Evolutionary conservation across 1,140 invertebrate species (phyloP), one percentile per base, ranked within the genome.

Genomic region (Papilio machaon): DNA sequence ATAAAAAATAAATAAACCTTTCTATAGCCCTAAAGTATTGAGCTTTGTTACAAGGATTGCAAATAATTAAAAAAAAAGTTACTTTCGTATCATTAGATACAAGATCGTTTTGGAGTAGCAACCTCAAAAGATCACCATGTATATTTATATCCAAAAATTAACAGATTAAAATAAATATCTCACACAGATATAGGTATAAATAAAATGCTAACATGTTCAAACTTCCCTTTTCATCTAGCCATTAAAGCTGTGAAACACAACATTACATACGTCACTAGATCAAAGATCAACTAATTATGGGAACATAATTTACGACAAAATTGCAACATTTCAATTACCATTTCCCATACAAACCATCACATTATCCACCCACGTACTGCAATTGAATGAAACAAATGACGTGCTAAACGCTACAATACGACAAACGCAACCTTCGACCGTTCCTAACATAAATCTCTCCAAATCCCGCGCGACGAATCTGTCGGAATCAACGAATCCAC

Each of bases 1-100:
- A 87, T 91, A 88, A 90, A 90, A 89, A 90, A 90, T 88, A 90
- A 90, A 91, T 90, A 90, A 85, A 88, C 84, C 85, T 43, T 80
- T 79, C 79, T 83, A 82, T 80, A 64, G 23, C 84, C 84, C 81
- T 67, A 79, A 85, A 88, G 85, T 89, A 87, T 86, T 80, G 30
- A 30, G 79, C 54, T 86, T 88, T 88, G 82, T 90, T 78, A 82
- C 54, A 73, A 7, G 80, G 49, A 80, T 80, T 82, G 15, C 54
- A 77, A 76, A 81, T 46, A 70, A 17, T 64, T 74, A 81, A 10
- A 52, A 73, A 67, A 67, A 67, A 60, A 10, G 54, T 19, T 58
- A 19, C n/a, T 60, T 60, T 23, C 5, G 2, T 19, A 67, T 10
- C 60, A 67, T 67, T 67, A 54, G 5, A 52, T 6, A 58, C 6